Evolutionary conservation across 2,113 vertebrate species (phyloP), one percentile per base, ranked within the genome.

Genomic region (Eclectus roratus): DNA sequence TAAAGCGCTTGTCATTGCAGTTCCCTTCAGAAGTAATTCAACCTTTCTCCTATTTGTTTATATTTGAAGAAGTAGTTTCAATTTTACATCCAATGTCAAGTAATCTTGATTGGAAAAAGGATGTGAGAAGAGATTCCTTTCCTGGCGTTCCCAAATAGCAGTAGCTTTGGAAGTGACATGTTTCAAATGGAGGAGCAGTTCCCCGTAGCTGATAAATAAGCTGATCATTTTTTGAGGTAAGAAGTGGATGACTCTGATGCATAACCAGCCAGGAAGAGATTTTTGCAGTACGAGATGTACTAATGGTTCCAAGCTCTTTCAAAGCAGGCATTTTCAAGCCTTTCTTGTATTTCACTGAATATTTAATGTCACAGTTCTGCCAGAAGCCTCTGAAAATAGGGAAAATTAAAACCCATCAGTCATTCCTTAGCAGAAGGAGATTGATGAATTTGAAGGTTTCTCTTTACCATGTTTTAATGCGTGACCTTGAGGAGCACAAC

Each of bases 361-460:
- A 93, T 97, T 96, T 96, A 96, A 97, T 96, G 92, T 60, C 39
- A 52, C 39, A 69, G n/a, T 94, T 92, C 94, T 96, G 93, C 90
- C 88, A 92, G 91, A 93, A 96, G 56, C 61, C 76, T 93, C 90
- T 50, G 52, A 95, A 93, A 96, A 92, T 46, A 84, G 25, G 55
- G 39, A 92, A 60, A 85, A 73, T 83, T 79, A 85, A 82, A 96
- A 55, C 17, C 55, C 49, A 4, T 33, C 39, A 68, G 76, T 85
- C 18, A 33, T 88, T 93, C 65, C 83, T 79, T 43, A 79, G 90
- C 52, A 84, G 70, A 65, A 94, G 44, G n/a, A 81, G 31, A 37
- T 3, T 76, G 85, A 80, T 73, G 79, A 83, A 88, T 97, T 88
- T 1, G 2, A 66, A 81, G 83, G 50, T 73, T 90, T 88, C 56